Conservation (phyloP, 2,797 vertebrate genomes). For the Cossypha caffra region DNA sequence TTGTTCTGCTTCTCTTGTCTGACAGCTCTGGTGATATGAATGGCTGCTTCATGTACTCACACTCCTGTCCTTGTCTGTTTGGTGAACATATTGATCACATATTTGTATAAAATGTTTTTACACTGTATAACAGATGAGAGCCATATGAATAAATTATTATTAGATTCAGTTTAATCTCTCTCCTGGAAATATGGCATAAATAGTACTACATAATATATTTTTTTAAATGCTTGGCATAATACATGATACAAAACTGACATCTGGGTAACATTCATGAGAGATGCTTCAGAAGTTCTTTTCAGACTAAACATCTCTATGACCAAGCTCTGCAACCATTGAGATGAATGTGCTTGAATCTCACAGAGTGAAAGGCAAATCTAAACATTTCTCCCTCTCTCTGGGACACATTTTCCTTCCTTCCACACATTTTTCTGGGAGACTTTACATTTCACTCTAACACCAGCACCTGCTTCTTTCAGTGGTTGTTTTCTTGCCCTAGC, state of each 20-base stretch:
- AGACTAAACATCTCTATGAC: not conserved
- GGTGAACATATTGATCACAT: not conserved
- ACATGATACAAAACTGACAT: not conserved
- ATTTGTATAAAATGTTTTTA: not conserved
- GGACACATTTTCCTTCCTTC: not conserved
- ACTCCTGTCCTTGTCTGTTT: not conserved
- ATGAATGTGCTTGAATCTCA: not conserved
- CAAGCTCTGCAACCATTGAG: not conserved
- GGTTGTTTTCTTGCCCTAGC: not conserved
- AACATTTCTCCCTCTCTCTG: not conserved
- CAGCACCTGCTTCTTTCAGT: not conserved
- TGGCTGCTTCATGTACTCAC: not conserved
- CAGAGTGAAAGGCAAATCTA: not conserved
- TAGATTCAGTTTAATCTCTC: not conserved
- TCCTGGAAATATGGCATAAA: not conserved
- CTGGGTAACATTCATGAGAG: not conserved
- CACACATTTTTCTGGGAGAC: not conserved
- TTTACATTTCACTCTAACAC: not conserved
- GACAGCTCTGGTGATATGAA: not conserved
- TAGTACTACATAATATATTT: not conserved
- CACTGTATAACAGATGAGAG: not conserved
- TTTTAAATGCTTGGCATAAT: not conserved
- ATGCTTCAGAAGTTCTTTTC: not conserved
- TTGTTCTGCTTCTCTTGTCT: not conserved
- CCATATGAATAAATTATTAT: not conserved